Evolutionary conservation across 2,113 vertebrate genomes (phyloP).

Genomic region (Glaucidium brasilianum): DNA sequence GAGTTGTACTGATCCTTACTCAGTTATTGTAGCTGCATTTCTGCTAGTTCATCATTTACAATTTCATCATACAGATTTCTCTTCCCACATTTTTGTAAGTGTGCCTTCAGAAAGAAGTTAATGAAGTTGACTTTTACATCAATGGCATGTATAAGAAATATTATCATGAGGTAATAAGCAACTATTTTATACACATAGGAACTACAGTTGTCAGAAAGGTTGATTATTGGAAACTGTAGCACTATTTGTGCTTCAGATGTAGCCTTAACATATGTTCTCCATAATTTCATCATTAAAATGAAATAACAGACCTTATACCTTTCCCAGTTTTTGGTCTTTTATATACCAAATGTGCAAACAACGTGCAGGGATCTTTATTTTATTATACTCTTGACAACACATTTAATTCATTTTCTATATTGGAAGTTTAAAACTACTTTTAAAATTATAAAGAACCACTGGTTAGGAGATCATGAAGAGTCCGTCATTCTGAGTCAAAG

Average conservation of each 20-base stretch:
- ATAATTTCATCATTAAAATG: background rate
- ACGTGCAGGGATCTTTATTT: background rate
- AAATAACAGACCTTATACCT: background rate
- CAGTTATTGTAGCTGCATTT: background rate
- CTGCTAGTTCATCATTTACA: background rate
- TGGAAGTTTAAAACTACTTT: background rate
- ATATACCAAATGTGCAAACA: background rate
- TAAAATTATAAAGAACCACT: background rate
- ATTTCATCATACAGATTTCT: background rate
- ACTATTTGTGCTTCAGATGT: background rate
- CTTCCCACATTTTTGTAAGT: background rate
- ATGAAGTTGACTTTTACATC: background rate
- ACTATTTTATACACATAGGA: background rate
- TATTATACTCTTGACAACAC: background rate
- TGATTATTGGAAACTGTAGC: background rate
- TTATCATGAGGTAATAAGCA: background rate
- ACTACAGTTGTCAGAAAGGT: background rate
- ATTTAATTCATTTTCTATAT: background rate
- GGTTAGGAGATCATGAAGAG: background rate
- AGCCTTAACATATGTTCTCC: background rate
- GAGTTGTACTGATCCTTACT: background rate
- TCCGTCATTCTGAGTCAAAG: background rate
- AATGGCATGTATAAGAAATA: background rate
- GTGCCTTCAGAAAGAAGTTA: background rate
- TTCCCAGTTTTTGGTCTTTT: background rate